Evolutionary conservation across 2,888 invertebrate genomes (phyloP).

Genomic region (Oxystoma pomonae): DNA sequence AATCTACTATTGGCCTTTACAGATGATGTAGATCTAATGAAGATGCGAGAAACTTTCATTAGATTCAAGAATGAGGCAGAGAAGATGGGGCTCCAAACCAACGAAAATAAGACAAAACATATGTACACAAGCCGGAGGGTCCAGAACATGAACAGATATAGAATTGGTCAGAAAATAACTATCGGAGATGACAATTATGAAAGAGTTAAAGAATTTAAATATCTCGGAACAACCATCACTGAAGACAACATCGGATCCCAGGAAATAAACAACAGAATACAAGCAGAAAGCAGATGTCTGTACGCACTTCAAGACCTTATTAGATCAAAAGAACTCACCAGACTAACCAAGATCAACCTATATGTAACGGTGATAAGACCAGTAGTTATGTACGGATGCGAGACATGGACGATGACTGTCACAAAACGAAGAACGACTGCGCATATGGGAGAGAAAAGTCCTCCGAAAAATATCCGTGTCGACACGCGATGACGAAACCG

Average conservation of each 20-base stretch:
- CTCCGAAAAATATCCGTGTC: constrained; percentile 4
- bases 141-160: background rate
- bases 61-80: constrained; percentile 1
- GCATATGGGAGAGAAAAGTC: background rate
- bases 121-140: constrained; percentile 1
- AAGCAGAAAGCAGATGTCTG: constrained; percentile 3
- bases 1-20: constrained; percentile 8
- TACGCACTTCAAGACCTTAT: background rate
- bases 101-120: constrained; percentile 10
- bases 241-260: background rate
- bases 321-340: constrained; percentile 7
- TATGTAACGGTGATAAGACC: constrained; percentile 6
- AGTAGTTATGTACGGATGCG: constrained; percentile 8
- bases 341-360: constrained; percentile 3
- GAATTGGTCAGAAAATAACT: constrained; percentile 11
- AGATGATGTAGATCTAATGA: constrained; percentile 9
- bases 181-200: constrained; percentile 10
- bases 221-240: constrained; percentile 4
- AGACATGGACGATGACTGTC: constrained; percentile 8
- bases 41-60: constrained; percentile 1
- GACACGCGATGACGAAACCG: constrained; percentile 1
- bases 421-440: constrained; percentile 4
- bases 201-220: constrained; percentile 4
- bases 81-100: constrained; percentile 4
- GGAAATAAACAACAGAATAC: constrained; percentile 6